A percentile compares a stretch with the other conserved stretches of the same genome.
phyloP scores from a whole-genome alignment of 1,140 invertebrate genomes.

The Chrysoperla carnea region DNA sequence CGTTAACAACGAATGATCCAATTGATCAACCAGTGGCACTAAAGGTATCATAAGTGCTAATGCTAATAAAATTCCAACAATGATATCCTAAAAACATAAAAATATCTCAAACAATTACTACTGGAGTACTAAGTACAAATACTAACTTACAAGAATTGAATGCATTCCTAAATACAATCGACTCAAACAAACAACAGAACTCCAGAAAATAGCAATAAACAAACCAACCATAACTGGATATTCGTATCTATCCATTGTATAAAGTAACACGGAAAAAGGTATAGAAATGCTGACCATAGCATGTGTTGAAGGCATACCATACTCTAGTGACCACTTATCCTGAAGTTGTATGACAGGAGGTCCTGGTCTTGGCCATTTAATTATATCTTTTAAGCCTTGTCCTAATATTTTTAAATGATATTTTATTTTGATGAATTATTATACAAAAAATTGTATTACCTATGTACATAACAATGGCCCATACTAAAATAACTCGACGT shows the following conservation, averaged over 20 bases:
- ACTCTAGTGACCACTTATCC: constrained; percentile 73
- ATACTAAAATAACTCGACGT: constrained; percentile 60
- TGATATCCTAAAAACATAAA: constrained; percentile 49
- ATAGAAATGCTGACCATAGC: constrained; percentile 78
- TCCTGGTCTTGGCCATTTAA: constrained; percentile 66
- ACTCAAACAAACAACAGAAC: constrained; percentile 62
- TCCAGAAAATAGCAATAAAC: constrained; percentile 42
- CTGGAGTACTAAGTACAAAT: too few relatives aligned
- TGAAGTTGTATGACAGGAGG: constrained; percentile 70
- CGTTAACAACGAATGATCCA: constrained; percentile 56
- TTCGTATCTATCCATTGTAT: constrained; percentile 64
- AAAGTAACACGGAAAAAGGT: constrained; percentile 66
- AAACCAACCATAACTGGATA: constrained; percentile 38
- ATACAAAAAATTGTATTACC: constrained; percentile 27
- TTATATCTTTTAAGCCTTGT: constrained; percentile 74
- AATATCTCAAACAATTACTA: too few relatives aligned
- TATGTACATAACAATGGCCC: constrained; percentile 72
- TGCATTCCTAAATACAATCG: constrained; percentile 87
- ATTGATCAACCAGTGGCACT: constrained; percentile 50
- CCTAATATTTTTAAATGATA: constrained; percentile 28
- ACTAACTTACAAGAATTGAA: constrained; percentile 47
- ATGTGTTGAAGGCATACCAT: constrained; percentile 89
- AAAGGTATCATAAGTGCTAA: constrained; percentile 46
- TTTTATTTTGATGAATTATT: not conserved
- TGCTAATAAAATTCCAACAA: constrained; percentile 52